Conservation (phyloP, 2,888 invertebrate species). For the Adineta ricciae region DNA sequence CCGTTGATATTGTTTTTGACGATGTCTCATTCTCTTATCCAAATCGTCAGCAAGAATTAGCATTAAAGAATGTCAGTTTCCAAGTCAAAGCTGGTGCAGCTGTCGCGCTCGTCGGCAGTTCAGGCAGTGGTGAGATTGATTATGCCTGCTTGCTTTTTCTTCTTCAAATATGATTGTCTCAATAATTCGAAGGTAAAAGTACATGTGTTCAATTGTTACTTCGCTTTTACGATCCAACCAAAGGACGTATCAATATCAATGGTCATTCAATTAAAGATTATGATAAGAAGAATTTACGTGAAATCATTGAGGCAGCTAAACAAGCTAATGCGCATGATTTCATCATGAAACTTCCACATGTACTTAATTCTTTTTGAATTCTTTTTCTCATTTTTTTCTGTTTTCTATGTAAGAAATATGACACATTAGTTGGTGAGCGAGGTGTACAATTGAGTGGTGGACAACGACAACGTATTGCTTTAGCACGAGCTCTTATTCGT, state of each 20-base stretch:
- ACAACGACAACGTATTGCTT: constrained; percentile 39
- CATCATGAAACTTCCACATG: not conserved
- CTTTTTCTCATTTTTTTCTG: not conserved
- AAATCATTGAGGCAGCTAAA: not conserved
- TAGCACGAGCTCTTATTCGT: constrained; percentile 23
- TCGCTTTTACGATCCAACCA: not conserved
- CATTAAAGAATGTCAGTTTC: constrained; percentile 41
- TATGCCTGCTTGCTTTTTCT: too few relatives aligned
- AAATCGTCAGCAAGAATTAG: constrained; percentile 63
- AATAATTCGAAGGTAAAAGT: not conserved
- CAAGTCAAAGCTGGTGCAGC: not conserved
- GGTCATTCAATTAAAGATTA: not conserved
- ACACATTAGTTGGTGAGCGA: not conserved
- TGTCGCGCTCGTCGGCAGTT: not conserved
- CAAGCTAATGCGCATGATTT: not conserved
- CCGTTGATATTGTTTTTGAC: constrained; percentile 56
- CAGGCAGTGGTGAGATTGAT: not conserved
- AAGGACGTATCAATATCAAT: not conserved
- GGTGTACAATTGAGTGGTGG: constrained; percentile 39
- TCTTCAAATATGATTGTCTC: too few relatives aligned
- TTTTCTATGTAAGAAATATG: not conserved
- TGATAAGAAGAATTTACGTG: not conserved
- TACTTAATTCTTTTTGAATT: too few relatives aligned
- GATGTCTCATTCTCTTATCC: constrained; percentile 68
- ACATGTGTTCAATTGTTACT: not conserved